Evolutionary conservation across 2,888 invertebrate species (phyloP), one percentile per base, ranked within the genome.

Genomic region (Eucriotettix oculatus): DNA sequence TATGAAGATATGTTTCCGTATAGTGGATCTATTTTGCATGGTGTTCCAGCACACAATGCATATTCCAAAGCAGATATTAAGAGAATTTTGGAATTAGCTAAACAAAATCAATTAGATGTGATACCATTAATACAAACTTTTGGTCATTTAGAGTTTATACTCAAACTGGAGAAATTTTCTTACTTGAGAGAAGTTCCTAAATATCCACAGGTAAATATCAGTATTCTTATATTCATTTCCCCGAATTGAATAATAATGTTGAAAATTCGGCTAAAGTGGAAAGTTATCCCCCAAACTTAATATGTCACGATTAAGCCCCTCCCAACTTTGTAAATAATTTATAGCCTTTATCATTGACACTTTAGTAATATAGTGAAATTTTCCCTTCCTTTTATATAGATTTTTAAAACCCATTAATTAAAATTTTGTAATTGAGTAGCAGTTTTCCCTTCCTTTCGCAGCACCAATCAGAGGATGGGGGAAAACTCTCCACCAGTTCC

Each of bases 1-100:
- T 92, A 91, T 70, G 91, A 92, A 71, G 91, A 92, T 67, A 90
- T 87, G 86, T 91, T 91, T 72, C 90, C 91, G 0, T 92, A 84
- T 70, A 72, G 76, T 43, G 85, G 80, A 0, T 70, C 69, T 10
- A 71, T 87, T 10, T 62, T 70, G 16, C 71, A 71, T 42, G 80
- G 80, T 65, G 73, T 87, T 52, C 78, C 82, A 53, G 82, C 85
- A 9, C 72, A 71, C 1, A 83, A 86, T 70, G 79, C 82, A 59
- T 92, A 90, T 69, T 74, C 77, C 56, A 71, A 70, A 59, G 69
- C 69, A n/a, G 80, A 83, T 60, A 75, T 83, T 52, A 68, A 68
- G 54, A 69, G 69, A 14, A 82, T 90, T 52, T 68, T 74, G 61
- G 66, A 71, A 43, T 64, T 80, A 61, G 88, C 87, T 1, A 71